Evolutionary conservation across 2,888 invertebrate species (phyloP).

Genomic region (Amaurobius ferox): DNA sequence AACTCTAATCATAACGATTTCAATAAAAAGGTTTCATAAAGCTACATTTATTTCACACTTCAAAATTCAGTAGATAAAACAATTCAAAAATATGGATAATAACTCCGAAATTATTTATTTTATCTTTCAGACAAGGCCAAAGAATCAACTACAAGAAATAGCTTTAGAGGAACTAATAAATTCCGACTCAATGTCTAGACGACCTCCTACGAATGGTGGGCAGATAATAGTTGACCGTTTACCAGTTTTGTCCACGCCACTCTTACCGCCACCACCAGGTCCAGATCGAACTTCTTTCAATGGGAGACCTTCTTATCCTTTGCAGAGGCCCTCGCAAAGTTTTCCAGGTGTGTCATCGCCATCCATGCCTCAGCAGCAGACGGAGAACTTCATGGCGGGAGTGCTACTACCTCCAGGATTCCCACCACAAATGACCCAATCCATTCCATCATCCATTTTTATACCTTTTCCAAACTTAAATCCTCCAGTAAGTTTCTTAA

Average conservation of each 20-base stretch:
- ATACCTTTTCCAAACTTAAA: slow-evolving; percentile 37
- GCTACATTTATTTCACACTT: too few relatives aligned
- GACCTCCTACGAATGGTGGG: not conserved
- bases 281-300: not conserved
- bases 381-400: slow-evolving; percentile 23
- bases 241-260: not conserved
- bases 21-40: too few relatives aligned
- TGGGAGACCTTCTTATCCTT: not conserved
- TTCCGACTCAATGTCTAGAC: not conserved
- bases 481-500: slow-evolving; percentile 50
- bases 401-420: slow-evolving; percentile 29
- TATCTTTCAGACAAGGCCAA: slow-evolving; percentile 17
- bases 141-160: slow-evolving; percentile 31
- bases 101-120: too few relatives aligned
- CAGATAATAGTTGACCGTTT: not conserved
- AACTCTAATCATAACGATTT: too few relatives aligned
- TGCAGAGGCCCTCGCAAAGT: not conserved
- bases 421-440: not conserved
- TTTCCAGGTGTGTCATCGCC: not conserved
- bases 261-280: slow-evolving; percentile 8
- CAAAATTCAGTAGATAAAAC: too few relatives aligned
- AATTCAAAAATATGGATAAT: too few relatives aligned
- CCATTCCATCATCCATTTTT: slow-evolving; percentile 26
- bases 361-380: not conserved
- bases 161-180: slow-evolving; percentile 42